phyloP scores from a whole-genome alignment of 2,113 vertebrate species.

The Indicator indicator region DNA sequence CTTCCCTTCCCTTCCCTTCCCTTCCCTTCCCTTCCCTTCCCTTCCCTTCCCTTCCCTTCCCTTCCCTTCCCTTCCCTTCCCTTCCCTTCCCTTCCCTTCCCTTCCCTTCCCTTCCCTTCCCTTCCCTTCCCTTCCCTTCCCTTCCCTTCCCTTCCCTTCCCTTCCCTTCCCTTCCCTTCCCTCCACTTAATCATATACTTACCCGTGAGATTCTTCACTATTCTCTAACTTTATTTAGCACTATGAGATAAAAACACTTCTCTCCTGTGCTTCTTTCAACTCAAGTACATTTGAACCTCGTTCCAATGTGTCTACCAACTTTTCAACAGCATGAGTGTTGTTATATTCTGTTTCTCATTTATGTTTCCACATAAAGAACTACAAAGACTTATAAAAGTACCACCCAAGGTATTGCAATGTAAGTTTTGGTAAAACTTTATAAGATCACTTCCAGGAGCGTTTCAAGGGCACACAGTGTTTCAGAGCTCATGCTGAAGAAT shows the following conservation, averaged over 20 bases:
- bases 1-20: too few relatives aligned
- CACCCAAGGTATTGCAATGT: not conserved
- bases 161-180: not conserved
- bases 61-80: too few relatives aligned
- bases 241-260: not conserved
- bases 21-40: too few relatives aligned
- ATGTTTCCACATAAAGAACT: not conserved
- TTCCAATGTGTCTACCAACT: not conserved
- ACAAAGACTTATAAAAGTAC: not conserved
- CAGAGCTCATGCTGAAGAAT: not conserved
- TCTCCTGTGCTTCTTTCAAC: not conserved
- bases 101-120: too few relatives aligned
- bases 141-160: too few relatives aligned
- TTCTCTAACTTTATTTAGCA: not conserved
- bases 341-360: not conserved
- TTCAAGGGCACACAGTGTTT: not conserved
- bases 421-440: not conserved
- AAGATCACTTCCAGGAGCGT: not conserved
- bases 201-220: not conserved
- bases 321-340: not conserved
- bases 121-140: too few relatives aligned
- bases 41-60: too few relatives aligned
- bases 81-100: too few relatives aligned
- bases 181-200: not conserved
- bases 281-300: not conserved